These are phyloP conservation scores for Euthynnus affinis DNA, from an alignment of 2,797 vertebrate genomes.

Conservation along the genomic window DNA sequence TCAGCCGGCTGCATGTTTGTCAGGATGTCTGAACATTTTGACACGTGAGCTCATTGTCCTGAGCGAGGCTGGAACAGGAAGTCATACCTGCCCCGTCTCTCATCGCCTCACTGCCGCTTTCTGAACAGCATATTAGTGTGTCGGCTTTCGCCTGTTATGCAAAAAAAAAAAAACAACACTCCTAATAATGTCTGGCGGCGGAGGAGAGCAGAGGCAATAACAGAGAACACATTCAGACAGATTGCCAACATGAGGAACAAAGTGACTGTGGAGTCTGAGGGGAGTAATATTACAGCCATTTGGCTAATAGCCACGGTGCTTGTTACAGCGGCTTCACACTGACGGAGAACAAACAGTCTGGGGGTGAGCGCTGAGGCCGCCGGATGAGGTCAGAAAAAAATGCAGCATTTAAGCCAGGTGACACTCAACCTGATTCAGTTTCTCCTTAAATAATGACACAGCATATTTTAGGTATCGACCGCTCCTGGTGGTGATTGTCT, in stretches of 20 bases:
- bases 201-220: constrained; percentile 59
- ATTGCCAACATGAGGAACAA: constrained; percentile 68
- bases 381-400: background rate
- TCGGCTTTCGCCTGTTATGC: constrained; percentile 62
- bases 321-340: constrained; percentile 54
- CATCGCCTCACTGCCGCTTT: constrained; percentile 4
- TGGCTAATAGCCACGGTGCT: constrained; percentile 67
- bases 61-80: constrained; percentile 10
- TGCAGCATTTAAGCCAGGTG: constrained; percentile 21
- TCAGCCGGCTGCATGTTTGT: background rate
- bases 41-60: constrained; percentile 17
- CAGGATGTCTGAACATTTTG: constrained; percentile 26
- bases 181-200: constrained; percentile 51
- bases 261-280: constrained; percentile 63
- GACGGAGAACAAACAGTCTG: constrained; percentile 41
- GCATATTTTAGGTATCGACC: too few species aligned
- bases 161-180: constrained; percentile 29
- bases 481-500: too few species aligned
- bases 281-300: constrained; percentile 76
- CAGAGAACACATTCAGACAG: constrained; percentile 63
- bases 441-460: background rate
- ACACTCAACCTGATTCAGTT: background rate
- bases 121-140: constrained; percentile 38
- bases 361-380: background rate
- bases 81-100: constrained; percentile 36